Base-by-base conservation (phyloP, 1,140 invertebrate genomes). In the Apis mellifera region DNA sequence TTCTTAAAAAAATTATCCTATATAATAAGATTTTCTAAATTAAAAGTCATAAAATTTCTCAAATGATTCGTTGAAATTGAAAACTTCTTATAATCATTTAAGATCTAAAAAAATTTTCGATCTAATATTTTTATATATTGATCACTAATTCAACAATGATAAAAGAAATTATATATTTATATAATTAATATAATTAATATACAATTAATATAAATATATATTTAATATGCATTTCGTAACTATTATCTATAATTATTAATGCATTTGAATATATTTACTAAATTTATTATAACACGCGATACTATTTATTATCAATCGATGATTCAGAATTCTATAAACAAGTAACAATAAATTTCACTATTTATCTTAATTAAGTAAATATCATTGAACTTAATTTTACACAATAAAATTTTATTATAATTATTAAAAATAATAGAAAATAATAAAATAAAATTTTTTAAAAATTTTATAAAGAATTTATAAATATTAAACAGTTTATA, bases 1-100 rank as follows among this genome's bases (percentile, higher is more conserved):
- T 64, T 21, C 52, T 48, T 48, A 23, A 66, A 72, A 75, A 75
- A 81, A 17, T 75, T 72, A 62, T 42, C 52, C n/a, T 7, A 15
- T 23, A 42, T 0, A 76, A 60, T 72, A 75, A 15, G 54, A 76
- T 76, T 59, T 75, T 50, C 21, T 64, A 59, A 64, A 12, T 66
- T 54, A 23, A 54, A 76, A 68, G 23, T 42, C 55, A 32, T 76
- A 54, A 76, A 68, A 68, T 60, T 76, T 55, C 9, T 32, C 5
- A 11, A 54, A 57, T 17, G 9, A 66, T 81, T 65, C 54, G 21
- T 17, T 19, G 8, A 15, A 54, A 32, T 50, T 52, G 21, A 15
- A 7, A 42, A 9, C 42, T 66, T 11, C 57, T 54, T 57, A 23
- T 15, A 32, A 52, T 23, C 9, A 57, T 26, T 12, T 13, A 12